Conservation (phyloP, 2,113 vertebrate genomes). For the Taurulus bubalis region DNA sequence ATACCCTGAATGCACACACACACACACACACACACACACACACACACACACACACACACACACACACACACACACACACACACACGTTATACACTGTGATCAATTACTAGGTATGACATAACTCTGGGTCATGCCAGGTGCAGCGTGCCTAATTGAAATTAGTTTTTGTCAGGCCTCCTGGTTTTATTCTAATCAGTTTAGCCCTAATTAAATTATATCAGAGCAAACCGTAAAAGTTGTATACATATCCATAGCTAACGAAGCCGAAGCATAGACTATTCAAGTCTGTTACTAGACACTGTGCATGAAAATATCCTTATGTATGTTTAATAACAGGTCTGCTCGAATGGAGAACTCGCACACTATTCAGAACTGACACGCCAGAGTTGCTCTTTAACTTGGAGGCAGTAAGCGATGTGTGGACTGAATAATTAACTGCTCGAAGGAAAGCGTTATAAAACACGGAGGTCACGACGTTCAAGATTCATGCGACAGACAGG, state of each 20-base stretch:
- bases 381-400: background rate
- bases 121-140: background rate
- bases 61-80: background rate
- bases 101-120: background rate
- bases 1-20: slow-evolving; percentile 82
- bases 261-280: background rate
- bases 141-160: background rate
- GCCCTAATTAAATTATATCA: no score
- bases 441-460: background rate
- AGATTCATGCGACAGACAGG: background rate
- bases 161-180: background rate
- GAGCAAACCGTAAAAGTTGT: background rate
- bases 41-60: background rate
- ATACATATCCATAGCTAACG: background rate
- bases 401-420: background rate
- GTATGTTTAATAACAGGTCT: background rate
- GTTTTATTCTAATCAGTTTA: background rate
- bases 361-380: background rate
- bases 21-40: slow-evolving; percentile 5
- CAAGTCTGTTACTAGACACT: background rate
- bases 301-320: background rate
- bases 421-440: background rate
- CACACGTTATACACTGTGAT: background rate
- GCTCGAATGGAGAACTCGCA: background rate
- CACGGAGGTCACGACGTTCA: background rate